phyloP scores from a whole-genome alignment of 2,888 invertebrate species.

The Cataglyphis altisquamis region DNA sequence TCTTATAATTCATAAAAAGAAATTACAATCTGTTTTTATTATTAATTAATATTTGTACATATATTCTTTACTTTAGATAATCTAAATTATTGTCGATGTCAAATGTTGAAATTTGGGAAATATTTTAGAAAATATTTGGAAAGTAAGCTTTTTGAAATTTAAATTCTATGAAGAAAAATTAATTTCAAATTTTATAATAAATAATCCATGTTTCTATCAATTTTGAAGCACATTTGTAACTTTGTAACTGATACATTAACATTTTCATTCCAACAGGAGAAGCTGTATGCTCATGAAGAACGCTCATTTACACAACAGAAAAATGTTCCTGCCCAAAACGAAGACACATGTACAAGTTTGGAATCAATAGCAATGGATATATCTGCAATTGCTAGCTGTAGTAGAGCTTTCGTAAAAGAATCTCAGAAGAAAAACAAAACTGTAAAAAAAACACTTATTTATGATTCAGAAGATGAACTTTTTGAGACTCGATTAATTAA shows the following conservation, averaged over 20 bases:
- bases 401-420: conserved; percentile 18
- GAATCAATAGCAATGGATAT: not conserved
- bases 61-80: not conserved
- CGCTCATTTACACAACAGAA: not conserved
- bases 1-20: not conserved
- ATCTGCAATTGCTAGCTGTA: not conserved
- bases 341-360: not conserved
- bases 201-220: not conserved
- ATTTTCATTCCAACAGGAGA: conserved; percentile 21
- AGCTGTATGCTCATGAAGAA: not conserved
- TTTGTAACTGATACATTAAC: not conserved
- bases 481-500: conserved; percentile 73
- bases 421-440: conserved; percentile 73
- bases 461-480: conserved; percentile 73
- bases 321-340: not conserved
- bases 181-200: conserved; percentile 9
- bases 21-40: not conserved
- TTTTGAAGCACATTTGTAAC: conserved; percentile 13
- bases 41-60: not conserved
- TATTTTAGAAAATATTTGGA: not conserved
- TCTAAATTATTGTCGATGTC: too few relatives aligned
- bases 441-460: conserved; percentile 58
- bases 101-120: not conserved
- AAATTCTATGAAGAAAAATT: not conserved
- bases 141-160: not conserved